Percentiles rank a stretch among this genome's conserved stretches.
phyloP scores from a whole-genome alignment of 2,113 vertebrate species.

The Alethe castanea region DNA sequence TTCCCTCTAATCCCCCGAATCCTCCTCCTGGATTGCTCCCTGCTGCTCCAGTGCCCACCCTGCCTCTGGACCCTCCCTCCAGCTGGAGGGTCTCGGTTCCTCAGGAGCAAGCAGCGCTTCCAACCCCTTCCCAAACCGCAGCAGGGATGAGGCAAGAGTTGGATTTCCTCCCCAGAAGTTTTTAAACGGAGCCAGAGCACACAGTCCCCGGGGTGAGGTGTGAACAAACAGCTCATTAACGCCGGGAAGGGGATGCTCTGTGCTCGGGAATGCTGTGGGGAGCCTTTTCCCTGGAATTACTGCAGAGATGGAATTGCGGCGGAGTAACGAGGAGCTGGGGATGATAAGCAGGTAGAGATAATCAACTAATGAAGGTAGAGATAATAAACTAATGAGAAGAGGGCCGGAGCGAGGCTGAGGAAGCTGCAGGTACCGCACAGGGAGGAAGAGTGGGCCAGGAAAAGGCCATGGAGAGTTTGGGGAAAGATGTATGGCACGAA shows the following conservation, averaged over 20 bases:
- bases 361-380: conserved; percentile 48
- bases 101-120: background rate
- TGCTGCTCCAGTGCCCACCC: no score
- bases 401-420: background rate
- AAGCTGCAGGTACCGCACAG: background rate
- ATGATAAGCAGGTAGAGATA: conserved; percentile 46
- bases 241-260: background rate
- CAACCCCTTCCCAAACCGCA: background rate
- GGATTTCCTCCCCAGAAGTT: background rate
- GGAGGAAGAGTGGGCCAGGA: background rate
- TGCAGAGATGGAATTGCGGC: background rate
- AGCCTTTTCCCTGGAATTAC: background rate
- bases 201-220: background rate
- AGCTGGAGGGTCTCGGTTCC: background rate
- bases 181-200: background rate
- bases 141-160: background rate
- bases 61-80: background rate
- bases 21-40: background rate
- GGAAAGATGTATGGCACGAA: conserved; percentile 9
- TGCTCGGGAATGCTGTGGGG: background rate
- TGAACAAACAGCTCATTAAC: background rate
- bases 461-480: background rate
- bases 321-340: conserved; percentile 48
- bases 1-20: background rate
- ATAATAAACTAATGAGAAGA: conserved; percentile 55